These are phyloP conservation scores for Notoglanidium macrostoma DNA, from an alignment of 2,797 vertebrate species.

Conservation along the genomic window DNA sequence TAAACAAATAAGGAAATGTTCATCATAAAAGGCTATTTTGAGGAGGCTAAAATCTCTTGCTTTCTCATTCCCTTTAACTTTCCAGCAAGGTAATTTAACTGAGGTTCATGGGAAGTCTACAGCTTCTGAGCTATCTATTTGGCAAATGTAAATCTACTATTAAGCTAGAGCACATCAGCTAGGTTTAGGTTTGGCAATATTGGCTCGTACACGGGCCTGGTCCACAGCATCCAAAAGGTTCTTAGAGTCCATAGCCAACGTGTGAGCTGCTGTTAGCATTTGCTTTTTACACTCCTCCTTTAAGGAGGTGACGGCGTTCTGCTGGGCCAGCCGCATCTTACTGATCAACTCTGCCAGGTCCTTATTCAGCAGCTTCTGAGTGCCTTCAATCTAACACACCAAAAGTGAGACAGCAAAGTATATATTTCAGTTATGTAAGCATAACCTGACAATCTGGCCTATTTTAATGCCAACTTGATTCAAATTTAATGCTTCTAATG, in stretches of 20 bases:
- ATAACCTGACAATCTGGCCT: not conserved
- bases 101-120: too few species aligned
- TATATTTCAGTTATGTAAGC: not conserved
- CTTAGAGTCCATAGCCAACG: slow-evolving; percentile 85
- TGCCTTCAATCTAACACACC: slow-evolving; percentile 79
- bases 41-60: not conserved
- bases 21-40: not conserved
- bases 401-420: not conserved
- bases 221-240: slow-evolving; percentile 83
- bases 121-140: not conserved
- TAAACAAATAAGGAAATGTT: slow-evolving; percentile 28
- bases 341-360: slow-evolving; percentile 82
- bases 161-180: not conserved
- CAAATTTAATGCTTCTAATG: not conserved
- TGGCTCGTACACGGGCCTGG: slow-evolving; percentile 79
- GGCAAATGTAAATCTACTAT: not conserved
- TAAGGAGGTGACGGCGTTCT: slow-evolving; percentile 83
- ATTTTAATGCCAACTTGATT: not conserved
- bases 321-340: slow-evolving; percentile 87
- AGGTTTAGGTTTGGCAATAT: slow-evolving; percentile 71
- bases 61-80: not conserved
- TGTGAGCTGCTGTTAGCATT: slow-evolving; percentile 83
- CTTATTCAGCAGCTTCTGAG: slow-evolving; percentile 84
- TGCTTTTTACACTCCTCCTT: slow-evolving; percentile 84
- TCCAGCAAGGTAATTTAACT: not conserved